Evolutionary conservation across 1,140 invertebrate species (phyloP), one percentile per base, ranked within the genome.

Genomic region (Drosophila watanabei): DNA sequence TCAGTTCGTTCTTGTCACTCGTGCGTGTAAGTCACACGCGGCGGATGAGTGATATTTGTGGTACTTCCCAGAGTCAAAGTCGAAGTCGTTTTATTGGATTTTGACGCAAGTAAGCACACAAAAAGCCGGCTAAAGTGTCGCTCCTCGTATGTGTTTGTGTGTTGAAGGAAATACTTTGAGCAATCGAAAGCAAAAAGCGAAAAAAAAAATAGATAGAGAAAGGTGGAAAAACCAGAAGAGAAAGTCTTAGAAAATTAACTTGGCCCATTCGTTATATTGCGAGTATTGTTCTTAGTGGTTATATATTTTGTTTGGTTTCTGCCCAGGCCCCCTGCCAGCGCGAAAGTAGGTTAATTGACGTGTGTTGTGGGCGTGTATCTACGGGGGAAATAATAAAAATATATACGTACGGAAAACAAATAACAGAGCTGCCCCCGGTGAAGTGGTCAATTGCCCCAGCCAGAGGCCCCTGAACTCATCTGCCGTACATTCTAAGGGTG

Each of bases 1-100:
- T 85, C 73, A 89, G 86, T 90, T 89, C 86, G 82, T 82, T 79
- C 57, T 82, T 86, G 86, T 72, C 71, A 77, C 79, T 90, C 86
- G 86, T 64, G 61, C 60, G 37, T 68, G 82, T 56, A 80, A 68
- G 75, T 76, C 45, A 28, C 52, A 80, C 70, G 80, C 56, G 73
- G 65, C 85, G 85, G 85, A 81, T 89, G 66, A 52, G 66, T 65
- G 35, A 69, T 79, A 68, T 58, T 28, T 8, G 32, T 37, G 16
- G 30, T 52, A 10, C n/a, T 28, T 33, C 33, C 43, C 6, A 49
- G 52, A 65, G 39, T 51, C 64, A 2, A 33, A 54, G 51, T 32
- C 48, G 48, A 52, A 52, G 30, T 52, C 60, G 76, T 73, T 73
- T 85, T 81, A 89, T 88, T 88, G 78, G 78, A 89, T 88, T 80